Evolutionary conservation across 2,888 invertebrate species (phyloP), one percentile per base, ranked within the genome.

Genomic region (Dicyrtomina minuta): DNA sequence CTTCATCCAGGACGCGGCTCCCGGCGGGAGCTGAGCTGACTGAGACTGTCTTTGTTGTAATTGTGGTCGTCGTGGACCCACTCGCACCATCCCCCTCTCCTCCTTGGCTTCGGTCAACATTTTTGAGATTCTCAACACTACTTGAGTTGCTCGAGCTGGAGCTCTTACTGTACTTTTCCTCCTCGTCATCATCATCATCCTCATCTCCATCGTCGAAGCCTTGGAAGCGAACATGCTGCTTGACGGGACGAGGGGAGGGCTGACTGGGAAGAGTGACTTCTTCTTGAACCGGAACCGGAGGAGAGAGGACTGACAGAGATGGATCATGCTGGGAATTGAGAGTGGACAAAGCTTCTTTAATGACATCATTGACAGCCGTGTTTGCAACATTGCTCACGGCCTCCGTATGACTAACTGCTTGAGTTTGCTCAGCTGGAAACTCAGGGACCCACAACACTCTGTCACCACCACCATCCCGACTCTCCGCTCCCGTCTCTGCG

Each of bases 301-400:
- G n/a, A 20, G 53, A 33, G 17, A 51, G 17, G 39, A 20, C 3
- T 44, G 66, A 59, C 15, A 13, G 46, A n/a, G 53, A n/a, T 20
- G 22, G 6, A n/a, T 68, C 68, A 33, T 71, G 60, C n/a, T 70
- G 64, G 26, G 67, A 70, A 67, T 75, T 75, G 53, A 76, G 71
- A 26, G 74, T 71, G 39, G 71, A 73, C 46, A 78, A 55, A 15
- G 78, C 78, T 44, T 75, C 70, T 46, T 74, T 70, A 62, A 78
- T 73, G 24, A 77, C 75, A 26, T 77, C 75, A 60, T 78, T 76
- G 3, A 78, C 75, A 24, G 60, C 59, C 1, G 51, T 49, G 49
- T 46, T 46, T 13, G 65, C 70, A 6, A 53, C 65, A 13, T 58
- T 51, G 13, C 17, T 58, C 12, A 26, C 66, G 13, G 41, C 27